Percentiles rank a stretch among this genome's conserved stretches.
Evolutionary conservation across 2,888 invertebrate genomes (phyloP).

Genomic region (Mylabris sibirica): DNA sequence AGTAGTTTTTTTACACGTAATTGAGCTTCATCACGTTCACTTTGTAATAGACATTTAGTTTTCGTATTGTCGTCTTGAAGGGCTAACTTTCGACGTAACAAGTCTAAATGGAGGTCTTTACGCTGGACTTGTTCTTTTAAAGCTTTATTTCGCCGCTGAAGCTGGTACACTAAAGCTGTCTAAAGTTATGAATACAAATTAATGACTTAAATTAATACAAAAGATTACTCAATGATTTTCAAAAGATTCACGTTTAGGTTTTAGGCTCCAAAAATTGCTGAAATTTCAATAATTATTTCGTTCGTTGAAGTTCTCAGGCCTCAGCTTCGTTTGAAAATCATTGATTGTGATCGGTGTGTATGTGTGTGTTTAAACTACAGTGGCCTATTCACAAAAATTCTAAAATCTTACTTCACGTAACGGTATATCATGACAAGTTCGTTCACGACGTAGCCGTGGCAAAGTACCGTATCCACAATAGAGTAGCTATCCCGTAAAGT

Average conservation of each 20-base stretch:
- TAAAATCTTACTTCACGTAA: constrained; percentile 76
- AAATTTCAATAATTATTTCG: too few relatives aligned
- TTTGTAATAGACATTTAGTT: constrained; percentile 69
- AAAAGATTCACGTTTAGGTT: too few relatives aligned
- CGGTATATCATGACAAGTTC: constrained; percentile 81
- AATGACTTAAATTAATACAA: not conserved
- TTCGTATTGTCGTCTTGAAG: constrained; percentile 80
- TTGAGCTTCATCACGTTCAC: constrained; percentile 74
- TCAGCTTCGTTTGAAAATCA: not conserved
- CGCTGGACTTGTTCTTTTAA: constrained; percentile 90
- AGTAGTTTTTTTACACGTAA: constrained; percentile 78
- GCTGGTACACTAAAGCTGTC: constrained; percentile 88
- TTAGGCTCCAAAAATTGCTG: too few relatives aligned
- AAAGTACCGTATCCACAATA: constrained; percentile 76
- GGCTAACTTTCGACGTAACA: constrained; percentile 85
- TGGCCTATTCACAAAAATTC: not conserved
- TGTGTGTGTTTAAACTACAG: not conserved
- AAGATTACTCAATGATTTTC: not conserved
- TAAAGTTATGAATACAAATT: constrained; percentile 50
- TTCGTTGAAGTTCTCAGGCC: too few relatives aligned
- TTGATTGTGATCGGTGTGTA: not conserved
- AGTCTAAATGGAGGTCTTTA: constrained; percentile 89
- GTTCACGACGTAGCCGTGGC: constrained; percentile 78
- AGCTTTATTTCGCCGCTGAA: constrained; percentile 85
- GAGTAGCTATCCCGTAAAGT: constrained; percentile 67